These are phyloP conservation scores for Clinocottus analis DNA, from an alignment of 2,113 vertebrate genomes.

Conservation along the genomic window DNA sequence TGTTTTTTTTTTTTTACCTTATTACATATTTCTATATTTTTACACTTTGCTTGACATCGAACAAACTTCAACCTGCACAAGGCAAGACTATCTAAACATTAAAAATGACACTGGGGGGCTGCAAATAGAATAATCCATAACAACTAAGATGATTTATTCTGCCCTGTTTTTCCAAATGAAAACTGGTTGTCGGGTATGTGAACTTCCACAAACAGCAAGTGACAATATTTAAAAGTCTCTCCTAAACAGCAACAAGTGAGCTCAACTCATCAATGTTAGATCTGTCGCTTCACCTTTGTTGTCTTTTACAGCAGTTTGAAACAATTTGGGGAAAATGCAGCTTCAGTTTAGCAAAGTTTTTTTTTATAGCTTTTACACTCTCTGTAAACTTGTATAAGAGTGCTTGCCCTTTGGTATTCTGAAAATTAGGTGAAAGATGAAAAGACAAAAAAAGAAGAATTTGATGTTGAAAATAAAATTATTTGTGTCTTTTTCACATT, in stretches of 20 bases:
- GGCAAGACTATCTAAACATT: not conserved
- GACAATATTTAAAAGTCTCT: not conserved
- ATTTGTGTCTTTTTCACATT: conserved; percentile 16
- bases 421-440: not conserved
- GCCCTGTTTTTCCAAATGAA: not conserved
- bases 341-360: conserved; percentile 25
- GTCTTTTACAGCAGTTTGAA: not conserved
- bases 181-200: not conserved
- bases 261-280: not conserved
- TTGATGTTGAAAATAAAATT: not conserved
- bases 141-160: not conserved
- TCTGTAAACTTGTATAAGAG: not conserved
- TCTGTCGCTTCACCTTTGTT: not conserved
- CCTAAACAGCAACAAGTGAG: not conserved
- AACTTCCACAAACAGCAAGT: not conserved
- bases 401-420: not conserved
- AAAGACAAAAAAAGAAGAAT: not conserved
- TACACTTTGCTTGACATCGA: conserved; percentile 2
- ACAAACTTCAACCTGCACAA: not conserved
- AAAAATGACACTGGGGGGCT: not conserved
- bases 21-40: not conserved
- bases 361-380: not conserved
- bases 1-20: conserved; percentile 5
- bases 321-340: conserved; percentile 6
- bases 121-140: not conserved